Evolutionary conservation across 2,797 vertebrate genomes (phyloP), one percentile per base, ranked within the genome.

Genomic region (Chaunax sp.): DNA sequence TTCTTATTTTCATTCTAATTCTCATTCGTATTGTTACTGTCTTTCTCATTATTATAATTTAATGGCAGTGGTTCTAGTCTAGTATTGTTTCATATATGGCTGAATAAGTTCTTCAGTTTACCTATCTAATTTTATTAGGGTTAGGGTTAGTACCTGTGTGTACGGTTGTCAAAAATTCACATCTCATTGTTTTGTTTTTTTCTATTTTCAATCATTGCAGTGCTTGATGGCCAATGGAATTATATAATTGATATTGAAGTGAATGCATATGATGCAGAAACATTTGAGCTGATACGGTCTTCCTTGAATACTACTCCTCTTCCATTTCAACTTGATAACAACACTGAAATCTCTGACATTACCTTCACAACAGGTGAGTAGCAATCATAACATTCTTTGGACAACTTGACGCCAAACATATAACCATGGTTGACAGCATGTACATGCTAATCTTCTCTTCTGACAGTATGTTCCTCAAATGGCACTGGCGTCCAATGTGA

Each of bases 331-430:
- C 5, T 89, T 14, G 55, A 75, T 46, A 85, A 80, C 53, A n/a
- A 3, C 40, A 86, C 81, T 19, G 25, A 71, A 19, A 60, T 92
- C 45, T 49, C 58, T 18, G 26, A 73, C 3, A 54, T 81, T 3
- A 45, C 20, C 6, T 13, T 90, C 51, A 87, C 81, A 66, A 90
- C 82, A 35, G 80, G 87, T 87, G 58, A 73, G 63, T 44, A 35
- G 8, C 14, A 37, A 19, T 20, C 8, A 5, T 22, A n/a, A 38
- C 12, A 2, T 35, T 26, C 15, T n/a, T 5, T 54, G 3, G 18
- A 30, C 15, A 51, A 12, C 3, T 26, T 38, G 12, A 25, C 0
- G 4, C 2, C 3, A 33, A 47, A 50, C 8, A 28, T 22, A 50
- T 55, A 13, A 15, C 4, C 1, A 10, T 9, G 6, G 1, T 19